Evolutionary conservation across 2,797 vertebrate species (phyloP), one percentile per base, ranked within the genome.

Genomic region (Lindbergichthys nudifrons): DNA sequence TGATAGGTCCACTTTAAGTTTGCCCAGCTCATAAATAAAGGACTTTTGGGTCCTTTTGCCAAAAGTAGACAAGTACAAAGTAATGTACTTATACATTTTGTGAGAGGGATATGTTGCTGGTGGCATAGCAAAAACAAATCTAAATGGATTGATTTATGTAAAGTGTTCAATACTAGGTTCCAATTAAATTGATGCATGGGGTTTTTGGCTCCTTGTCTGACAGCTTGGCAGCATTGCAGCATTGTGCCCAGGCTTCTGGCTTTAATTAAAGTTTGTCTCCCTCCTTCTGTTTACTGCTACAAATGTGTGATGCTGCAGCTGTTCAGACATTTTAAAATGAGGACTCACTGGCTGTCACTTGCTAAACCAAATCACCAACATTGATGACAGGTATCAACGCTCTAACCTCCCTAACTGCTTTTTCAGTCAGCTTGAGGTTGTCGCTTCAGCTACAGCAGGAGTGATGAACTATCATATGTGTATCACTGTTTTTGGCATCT

Each of bases 181-280:
- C 65, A 69, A 74, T 84, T 84, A 79, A 74, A 80, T 30, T 71
- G 46, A 69, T 42, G 64, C 78, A 79, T 3, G 0, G 51, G 58
- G 46, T 63, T 66, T 75, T 85, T 87, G 74, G 84, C 74, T 83
- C 18, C 14, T 5, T 12, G 53, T 77, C 67, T 30, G 71, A 72
- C 73, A 75, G 73, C 71, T 78, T 88, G 85, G 77, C 72, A 43
- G 62, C n/a, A 65, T 51, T 65, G 65, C 48, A 42, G 69, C 18
- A 14, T 61, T 59, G 62, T 32, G 59, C 18, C 32, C 11, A 23
- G 42, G 47, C 13, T 41, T 71, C 61, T 63, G 50, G 43, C 21
- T 83, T 75, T 84, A 65, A 75, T 81, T 73, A 75, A 80, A 54
- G 42, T 63, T 70, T 70, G 45, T 43, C 15, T 46, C 15, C 53